phyloP scores from a whole-genome alignment of 2,797 vertebrate species.

The Oceanodroma leucorhoa region DNA sequence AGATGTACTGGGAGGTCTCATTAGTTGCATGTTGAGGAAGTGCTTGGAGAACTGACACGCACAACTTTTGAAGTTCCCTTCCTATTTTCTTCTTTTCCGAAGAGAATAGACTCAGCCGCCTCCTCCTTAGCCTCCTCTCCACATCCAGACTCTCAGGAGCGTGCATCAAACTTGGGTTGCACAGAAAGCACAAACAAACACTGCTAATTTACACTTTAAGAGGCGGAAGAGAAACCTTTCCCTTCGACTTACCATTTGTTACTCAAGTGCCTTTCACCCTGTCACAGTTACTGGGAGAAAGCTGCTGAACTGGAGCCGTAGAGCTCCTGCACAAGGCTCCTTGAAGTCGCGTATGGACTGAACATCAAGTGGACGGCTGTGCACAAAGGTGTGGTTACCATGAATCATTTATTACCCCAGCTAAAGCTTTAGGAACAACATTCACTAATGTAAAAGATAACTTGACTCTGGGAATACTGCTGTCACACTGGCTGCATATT shows the following conservation, averaged over 20 bases:
- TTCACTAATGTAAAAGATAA: constrained; percentile 68
- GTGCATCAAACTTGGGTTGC: constrained; percentile 1
- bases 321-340: constrained; percentile 17
- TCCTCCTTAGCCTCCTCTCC: not conserved
- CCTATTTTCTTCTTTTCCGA: not conserved
- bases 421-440: constrained; percentile 67
- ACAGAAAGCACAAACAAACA: constrained; percentile 50
- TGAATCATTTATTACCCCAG: constrained; percentile 72
- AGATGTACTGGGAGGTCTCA: constrained; percentile 3
- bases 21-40: constrained; percentile 2
- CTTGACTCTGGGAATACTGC: constrained; percentile 64
- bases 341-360: constrained; percentile 61
- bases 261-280: constrained; percentile 65
- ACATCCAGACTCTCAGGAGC: constrained; percentile 26
- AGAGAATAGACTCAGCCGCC: not conserved
- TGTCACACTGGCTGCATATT: constrained; percentile 1
- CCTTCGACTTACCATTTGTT: constrained; percentile 63
- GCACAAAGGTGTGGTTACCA: constrained; percentile 67
- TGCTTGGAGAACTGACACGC: not conserved
- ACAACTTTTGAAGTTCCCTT: constrained; percentile 28
- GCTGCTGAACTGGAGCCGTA: constrained; percentile 37
- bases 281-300: constrained; percentile 32
- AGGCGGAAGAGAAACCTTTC: constrained; percentile 55
- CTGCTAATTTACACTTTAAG: constrained; percentile 70
- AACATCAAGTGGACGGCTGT: constrained; percentile 66